A percentile compares a stretch with the other conserved stretches of the same genome.
Evolutionary conservation across 2,113 vertebrate species (phyloP).

Genomic region (Ivindomyrus marchei): DNA sequence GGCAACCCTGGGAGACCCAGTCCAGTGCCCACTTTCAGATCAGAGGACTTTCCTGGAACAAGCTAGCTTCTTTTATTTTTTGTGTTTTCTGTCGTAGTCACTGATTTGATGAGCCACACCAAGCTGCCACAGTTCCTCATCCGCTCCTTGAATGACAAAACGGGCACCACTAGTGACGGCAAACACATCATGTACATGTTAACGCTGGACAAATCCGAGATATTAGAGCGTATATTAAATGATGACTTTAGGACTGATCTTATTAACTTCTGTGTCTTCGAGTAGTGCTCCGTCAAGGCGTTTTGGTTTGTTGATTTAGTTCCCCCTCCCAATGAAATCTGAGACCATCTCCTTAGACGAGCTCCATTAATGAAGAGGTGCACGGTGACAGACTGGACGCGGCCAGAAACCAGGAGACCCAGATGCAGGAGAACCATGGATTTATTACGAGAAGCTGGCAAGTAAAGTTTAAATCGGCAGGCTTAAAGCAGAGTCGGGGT

Average conservation of each 20-base stretch:
- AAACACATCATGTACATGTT: constrained; percentile 14
- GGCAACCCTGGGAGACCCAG: neutral
- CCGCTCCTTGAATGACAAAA: constrained; percentile 21
- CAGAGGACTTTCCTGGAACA: neutral
- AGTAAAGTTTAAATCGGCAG: neutral
- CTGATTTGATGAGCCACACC: constrained; percentile 31
- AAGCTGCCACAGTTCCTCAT: constrained; percentile 34
- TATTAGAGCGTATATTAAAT: neutral
- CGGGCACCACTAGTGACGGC: neutral
- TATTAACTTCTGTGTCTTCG: neutral
- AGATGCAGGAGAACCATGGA: neutral
- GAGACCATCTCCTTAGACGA: neutral
- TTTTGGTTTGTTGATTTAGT: neutral
- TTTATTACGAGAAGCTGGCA: neutral
- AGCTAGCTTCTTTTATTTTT: constrained; percentile 17
- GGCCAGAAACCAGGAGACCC: neutral
- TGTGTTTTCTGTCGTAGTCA: constrained; percentile 23
- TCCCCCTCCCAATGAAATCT: neutral
- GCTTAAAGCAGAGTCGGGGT: neutral
- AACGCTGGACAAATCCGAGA: neutral
- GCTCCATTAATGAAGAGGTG: neutral
- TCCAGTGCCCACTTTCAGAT: neutral
- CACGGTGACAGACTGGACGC: neutral
- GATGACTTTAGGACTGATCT: neutral
- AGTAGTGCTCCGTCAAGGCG: neutral